Evolutionary conservation across 92 coral and sea anemone species (phyloP), one percentile per base, ranked within the genome.

Genomic region (Porites divaricata): DNA sequence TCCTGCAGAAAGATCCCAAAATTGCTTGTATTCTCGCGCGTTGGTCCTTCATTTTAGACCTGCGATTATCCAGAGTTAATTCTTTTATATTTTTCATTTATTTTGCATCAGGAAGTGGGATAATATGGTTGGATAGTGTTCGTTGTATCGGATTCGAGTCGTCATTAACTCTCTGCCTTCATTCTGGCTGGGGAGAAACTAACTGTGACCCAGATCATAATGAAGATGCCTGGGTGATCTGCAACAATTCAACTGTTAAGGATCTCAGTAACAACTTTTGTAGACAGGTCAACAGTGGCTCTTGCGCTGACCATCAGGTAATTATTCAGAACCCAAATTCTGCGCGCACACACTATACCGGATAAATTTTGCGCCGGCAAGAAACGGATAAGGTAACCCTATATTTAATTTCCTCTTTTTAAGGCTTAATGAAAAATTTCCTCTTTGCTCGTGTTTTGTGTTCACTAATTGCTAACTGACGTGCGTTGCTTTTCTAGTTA

Each of bases 201-300:
- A 94, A 94, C 83, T 94, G 98, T 77, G 92, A 92, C 45, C 76
- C 85, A 71, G 64, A 62, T 41, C 98, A 94, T 67, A 59, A 49
- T 19, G 98, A 94, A 56, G 98, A 94, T 26, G 98, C 98, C 6
- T 89, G 98, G 66, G 95, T 94, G 12, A 83, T 91, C 14, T 94
- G 98, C 63, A 92, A 85, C 70, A 94, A 94, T 86, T 63, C 92
- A 61, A 92, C 95, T 20, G 88, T 94, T 57, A 95, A 92, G 54
- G 92, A 92, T 48, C 86, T 94, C 52, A 81, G 96, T 16, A 92
- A 87, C 66, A 94, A 94, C 89, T 94, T 92, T 72, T 94, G 98
- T 59, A 88, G 98, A 59, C 52, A 92, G 57, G 89, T 94, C 76
- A 79, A 84, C 76, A 26, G 19, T 26, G 88, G 88, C 6, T 75